Percentiles rank a stretch among this genome's conserved stretches.
Conservation (phyloP, 1,140 invertebrate genomes). For the Aricia agestis region DNA sequence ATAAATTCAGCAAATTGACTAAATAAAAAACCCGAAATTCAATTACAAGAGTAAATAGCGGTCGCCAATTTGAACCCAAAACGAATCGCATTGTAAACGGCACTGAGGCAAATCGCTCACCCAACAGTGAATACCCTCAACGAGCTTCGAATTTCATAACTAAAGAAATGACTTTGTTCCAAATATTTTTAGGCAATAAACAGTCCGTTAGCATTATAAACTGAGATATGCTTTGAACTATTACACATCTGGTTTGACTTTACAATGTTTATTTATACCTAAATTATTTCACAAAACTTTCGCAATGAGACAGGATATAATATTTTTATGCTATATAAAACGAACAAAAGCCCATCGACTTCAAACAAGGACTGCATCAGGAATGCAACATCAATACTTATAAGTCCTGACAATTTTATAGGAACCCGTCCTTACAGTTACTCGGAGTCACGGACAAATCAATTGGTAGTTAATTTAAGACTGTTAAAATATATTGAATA, state of each 20-base stretch:
- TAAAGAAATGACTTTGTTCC: not conserved
- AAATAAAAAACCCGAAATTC: not conserved
- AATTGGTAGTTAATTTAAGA: not conserved
- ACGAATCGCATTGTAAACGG: constrained; percentile 10
- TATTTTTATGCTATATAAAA: not conserved
- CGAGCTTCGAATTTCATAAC: not conserved
- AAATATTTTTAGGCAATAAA: constrained; percentile 13
- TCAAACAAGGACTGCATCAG: not conserved
- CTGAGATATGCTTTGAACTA: not conserved
- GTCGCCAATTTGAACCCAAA: constrained; percentile 9
- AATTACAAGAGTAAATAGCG: not conserved
- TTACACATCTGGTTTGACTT: not conserved
- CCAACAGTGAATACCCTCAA: constrained; percentile 7
- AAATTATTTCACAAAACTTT: not conserved
- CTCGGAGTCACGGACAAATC: not conserved
- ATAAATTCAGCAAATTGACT: too few relatives aligned
- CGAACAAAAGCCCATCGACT: not conserved
- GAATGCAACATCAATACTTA: not conserved
- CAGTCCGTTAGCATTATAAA: not conserved
- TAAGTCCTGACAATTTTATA: constrained; percentile 12
- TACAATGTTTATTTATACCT: not conserved
- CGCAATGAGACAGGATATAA: not conserved
- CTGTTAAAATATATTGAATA: not conserved
- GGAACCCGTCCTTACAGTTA: not conserved
- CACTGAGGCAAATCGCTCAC: constrained; percentile 8